Base-by-base conservation (phyloP, 2,797 vertebrate genomes). In the Psittacula echo region DNA sequence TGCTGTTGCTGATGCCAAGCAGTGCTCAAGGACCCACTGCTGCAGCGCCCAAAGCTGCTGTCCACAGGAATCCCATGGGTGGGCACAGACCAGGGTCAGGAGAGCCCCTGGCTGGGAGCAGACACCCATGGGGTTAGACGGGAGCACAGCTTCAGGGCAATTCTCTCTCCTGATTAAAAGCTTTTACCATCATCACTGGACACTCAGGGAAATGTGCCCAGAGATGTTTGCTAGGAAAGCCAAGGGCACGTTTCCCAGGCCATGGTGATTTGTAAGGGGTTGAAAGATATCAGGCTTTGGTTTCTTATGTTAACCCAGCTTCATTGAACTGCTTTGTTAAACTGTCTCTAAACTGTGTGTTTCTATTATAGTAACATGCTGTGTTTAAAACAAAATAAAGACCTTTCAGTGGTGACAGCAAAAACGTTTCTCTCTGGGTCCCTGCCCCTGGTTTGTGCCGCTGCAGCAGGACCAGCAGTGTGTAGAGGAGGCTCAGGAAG, bases 1-100 rank as follows among this genome's bases (percentile, higher is more conserved):
- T 54, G 74, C 60, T 1, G 0, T 4, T 75, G 53, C 80, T n/a
- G 61, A 8, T 5, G 1, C 58, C 0, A 0, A 76, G 29, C 68
- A 34, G 58, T 4, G 45, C 42, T 44, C 4, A 2, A 51, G 30
- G 34, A 50, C 60, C 34, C 7, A 0, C n/a, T 37, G 39, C 30
- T 9, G 1, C 6, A 0, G 47, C 23, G 47, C 21, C 70, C 50
- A 10, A 68, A 74, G 70, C 51, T 84, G 73, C 44, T 27, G 6
- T 23, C 65, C 53, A 9, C n/a, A 34, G 37, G 45, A 70, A 24
- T 53, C 11, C 34, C 50, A 39, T 11, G 32, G 13, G 18, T 10
- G 51, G 39, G 51, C 71, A 85, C n/a, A 85, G n/a, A 11, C 1
- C 0, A 64, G 62, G 44, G 9, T 45, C 30, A 47, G 79, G 44